Base-by-base conservation (phyloP, 35 echinoderm and acorn worm species). In the Acanthaster planci region DNA sequence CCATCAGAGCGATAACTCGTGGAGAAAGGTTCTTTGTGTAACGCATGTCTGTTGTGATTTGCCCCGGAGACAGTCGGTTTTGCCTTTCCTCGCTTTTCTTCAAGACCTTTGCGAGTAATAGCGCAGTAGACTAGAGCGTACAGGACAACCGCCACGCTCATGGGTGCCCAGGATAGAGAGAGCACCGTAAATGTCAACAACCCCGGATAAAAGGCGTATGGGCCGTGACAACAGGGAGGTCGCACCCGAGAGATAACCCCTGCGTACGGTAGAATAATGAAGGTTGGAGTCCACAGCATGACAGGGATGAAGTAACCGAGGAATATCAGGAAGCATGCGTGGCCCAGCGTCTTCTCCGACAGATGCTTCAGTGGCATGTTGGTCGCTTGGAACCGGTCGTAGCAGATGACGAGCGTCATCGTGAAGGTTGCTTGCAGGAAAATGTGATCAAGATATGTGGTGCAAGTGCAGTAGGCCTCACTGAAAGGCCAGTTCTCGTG, bases 401-500 rank as follows among this genome's bases (percentile, higher is more conserved):
- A 51, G 52, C 87, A 83, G 80, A 89, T 89, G 32, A 83, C 47
- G 18, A 81, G 40, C 7, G 77, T 81, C 9, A 83, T 51, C 10
- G 83, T 19, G 18, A 68, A 50, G 5, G 76, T 60, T 1, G 36
- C 52, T 55, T 89, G 87, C 12, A 79, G 15, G 59, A 83, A 58
- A 30, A 79, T 37, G 50, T 83, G 87, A 29, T 75, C 51, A 18
- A 77, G 15, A 40, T 50, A 89, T 0, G 37, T 36, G 86, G 39
- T 52, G 38, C 52, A 38, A 36, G 67, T 53, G 27, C 86, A 88
- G 23, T 72, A 40, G 39, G 23, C 57, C 8, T 76, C 80, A 4
- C 58, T 40, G 22, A 83, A 89, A 16, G 87, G 87, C 87, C 87
- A 89, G 60, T 42, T 50, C 17, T 80, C 80, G 7, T 40, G 52